These are phyloP conservation scores for Phengaris alcon DNA, from an alignment of 2,888 invertebrate genomes.

Conservation along the genomic window DNA sequence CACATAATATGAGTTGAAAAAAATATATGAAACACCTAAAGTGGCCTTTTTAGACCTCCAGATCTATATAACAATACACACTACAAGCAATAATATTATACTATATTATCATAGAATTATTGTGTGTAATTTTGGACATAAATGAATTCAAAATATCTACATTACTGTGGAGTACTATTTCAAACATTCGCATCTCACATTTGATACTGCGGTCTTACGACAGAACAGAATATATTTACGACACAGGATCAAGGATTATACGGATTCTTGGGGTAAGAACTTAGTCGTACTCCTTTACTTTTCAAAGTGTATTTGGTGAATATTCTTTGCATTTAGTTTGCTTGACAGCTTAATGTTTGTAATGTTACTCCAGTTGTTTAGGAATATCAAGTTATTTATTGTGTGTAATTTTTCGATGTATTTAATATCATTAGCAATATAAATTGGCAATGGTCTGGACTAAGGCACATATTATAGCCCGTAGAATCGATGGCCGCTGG, in stretches of 20 bases:
- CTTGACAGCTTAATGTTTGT: constrained; percentile 15
- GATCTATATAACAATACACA: no score
- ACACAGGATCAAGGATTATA: not conserved
- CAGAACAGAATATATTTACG: not conserved
- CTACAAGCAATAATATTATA: no score
- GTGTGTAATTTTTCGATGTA: not conserved
- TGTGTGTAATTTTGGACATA: no score
- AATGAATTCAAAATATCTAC: no score
- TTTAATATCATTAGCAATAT: no score
- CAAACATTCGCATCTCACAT: constrained; percentile 1
- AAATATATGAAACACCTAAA: no score
- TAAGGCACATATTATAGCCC: no score
- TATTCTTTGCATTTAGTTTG: not conserved
- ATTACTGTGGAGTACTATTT: not conserved
- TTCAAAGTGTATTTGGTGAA: not conserved
- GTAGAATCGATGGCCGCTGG: no score
- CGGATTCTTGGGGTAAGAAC: not conserved
- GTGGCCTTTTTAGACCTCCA: no score
- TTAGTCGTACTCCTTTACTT: constrained; percentile 6
- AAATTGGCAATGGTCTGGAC: not conserved
- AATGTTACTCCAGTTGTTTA: not conserved
- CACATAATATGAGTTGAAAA: no score
- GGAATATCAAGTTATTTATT: not conserved
- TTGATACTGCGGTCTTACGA: not conserved
- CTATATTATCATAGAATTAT: no score